phyloP scores from a whole-genome alignment of 2,888 invertebrate species.

The Bembecia ichneumoniformis region DNA sequence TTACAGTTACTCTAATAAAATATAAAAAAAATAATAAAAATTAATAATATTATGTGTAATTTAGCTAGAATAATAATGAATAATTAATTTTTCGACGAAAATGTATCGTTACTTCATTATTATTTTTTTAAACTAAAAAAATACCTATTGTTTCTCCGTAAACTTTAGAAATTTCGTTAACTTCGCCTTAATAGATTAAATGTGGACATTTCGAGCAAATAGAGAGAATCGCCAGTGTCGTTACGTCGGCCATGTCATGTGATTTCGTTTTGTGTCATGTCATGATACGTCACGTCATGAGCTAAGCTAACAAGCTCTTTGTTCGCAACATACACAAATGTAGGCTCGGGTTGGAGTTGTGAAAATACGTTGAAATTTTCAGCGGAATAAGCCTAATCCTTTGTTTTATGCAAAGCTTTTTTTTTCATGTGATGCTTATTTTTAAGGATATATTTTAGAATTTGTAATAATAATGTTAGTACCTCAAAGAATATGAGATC shows the following conservation, averaged over 20 bases:
- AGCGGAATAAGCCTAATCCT: not conserved
- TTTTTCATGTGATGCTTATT: too few relatives aligned
- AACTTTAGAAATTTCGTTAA: not conserved
- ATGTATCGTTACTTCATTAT: too few relatives aligned
- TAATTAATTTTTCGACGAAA: too few relatives aligned
- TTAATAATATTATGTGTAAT: not conserved
- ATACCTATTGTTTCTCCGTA: not conserved
- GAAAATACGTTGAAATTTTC: not conserved
- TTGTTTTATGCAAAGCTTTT: not conserved
- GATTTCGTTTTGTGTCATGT: constrained; percentile 17
- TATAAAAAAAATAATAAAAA: too few relatives aligned
- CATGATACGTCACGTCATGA: constrained; percentile 20
- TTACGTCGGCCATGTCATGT: constrained; percentile 7
- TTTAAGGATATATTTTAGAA: too few relatives aligned
- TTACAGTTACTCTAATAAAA: too few relatives aligned
- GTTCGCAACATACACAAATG: not conserved
- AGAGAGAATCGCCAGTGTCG: constrained; percentile 16
- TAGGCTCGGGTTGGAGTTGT: not conserved
- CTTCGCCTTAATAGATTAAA: constrained; percentile 22
- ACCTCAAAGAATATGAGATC: too few relatives aligned
- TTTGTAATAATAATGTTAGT: too few relatives aligned
- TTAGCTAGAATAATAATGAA: not conserved
- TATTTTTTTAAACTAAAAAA: too few relatives aligned
- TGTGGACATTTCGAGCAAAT: constrained; percentile 22
- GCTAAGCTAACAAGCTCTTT: constrained; percentile 20